phyloP scores from a whole-genome alignment of 2,797 vertebrate genomes.

The Cebuella pygmaea region DNA sequence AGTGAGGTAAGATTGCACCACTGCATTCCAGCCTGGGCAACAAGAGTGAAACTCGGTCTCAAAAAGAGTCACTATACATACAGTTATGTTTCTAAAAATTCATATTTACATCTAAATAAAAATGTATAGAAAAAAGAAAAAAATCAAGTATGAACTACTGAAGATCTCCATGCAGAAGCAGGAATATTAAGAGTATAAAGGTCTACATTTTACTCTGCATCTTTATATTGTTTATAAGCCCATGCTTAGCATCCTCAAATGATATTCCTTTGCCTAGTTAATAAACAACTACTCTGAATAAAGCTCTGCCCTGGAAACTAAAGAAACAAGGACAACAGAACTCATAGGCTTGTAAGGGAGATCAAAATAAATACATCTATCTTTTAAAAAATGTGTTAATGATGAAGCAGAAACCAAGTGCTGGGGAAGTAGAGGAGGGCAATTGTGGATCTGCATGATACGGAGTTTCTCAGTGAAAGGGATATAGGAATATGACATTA shows the following conservation, averaged over 20 bases:
- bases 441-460: neutral
- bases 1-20: neutral
- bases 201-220: neutral
- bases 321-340: constrained; percentile 7
- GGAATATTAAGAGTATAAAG: neutral
- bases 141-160: neutral
- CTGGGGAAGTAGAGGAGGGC: neutral
- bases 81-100: neutral
- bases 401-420: neutral
- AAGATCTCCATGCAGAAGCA: neutral
- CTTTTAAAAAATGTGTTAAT: neutral
- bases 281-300: constrained; percentile 8
- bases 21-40: neutral
- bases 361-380: constrained; percentile 2
- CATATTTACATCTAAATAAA: neutral
- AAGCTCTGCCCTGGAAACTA: neutral
- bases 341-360: neutral
- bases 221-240: neutral
- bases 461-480: neutral
- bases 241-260: neutral
- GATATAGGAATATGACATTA: neutral
- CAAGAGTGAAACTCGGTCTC: neutral
- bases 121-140: neutral
- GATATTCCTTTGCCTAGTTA: constrained; percentile 16
- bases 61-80: neutral